Evolutionary conservation across 2,888 invertebrate species (phyloP).

Genomic region (Sinhomidia bicolor): DNA sequence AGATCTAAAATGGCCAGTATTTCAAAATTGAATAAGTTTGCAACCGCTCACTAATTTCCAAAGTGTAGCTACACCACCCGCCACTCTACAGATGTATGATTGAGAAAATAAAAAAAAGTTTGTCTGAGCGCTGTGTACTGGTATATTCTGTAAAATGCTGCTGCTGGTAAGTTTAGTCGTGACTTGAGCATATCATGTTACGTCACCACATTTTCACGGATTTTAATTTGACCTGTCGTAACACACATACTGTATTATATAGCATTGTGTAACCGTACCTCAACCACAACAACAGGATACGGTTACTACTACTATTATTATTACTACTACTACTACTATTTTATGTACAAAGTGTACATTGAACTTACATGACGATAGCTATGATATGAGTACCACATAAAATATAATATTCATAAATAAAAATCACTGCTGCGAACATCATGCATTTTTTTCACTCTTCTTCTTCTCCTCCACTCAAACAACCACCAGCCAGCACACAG

Average conservation of each 20-base stretch:
- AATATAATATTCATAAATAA: slow-evolving; percentile 24
- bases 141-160: too few species aligned
- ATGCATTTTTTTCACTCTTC: neutral
- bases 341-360: neutral
- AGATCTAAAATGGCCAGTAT: too few species aligned
- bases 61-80: too few species aligned
- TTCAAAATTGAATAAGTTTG: too few species aligned
- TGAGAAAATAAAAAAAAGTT: too few species aligned
- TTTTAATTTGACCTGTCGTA: neutral
- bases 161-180: neutral
- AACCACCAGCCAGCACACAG: neutral
- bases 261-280: neutral
- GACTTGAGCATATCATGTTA: neutral
- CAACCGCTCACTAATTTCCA: too few species aligned
- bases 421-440: slow-evolving; percentile 7
- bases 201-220: neutral
- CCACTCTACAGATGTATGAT: too few species aligned
- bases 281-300: slow-evolving; percentile 17
- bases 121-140: too few species aligned
- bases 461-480: neutral
- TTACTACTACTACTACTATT: neutral
- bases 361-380: too few species aligned
- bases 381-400: neutral
- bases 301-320: neutral
- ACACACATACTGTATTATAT: too few species aligned